A percentile compares a stretch with the other conserved stretches of the same genome.
Evolutionary conservation across 2,113 vertebrate genomes (phyloP).

Genomic region (Enhydra lutris): DNA sequence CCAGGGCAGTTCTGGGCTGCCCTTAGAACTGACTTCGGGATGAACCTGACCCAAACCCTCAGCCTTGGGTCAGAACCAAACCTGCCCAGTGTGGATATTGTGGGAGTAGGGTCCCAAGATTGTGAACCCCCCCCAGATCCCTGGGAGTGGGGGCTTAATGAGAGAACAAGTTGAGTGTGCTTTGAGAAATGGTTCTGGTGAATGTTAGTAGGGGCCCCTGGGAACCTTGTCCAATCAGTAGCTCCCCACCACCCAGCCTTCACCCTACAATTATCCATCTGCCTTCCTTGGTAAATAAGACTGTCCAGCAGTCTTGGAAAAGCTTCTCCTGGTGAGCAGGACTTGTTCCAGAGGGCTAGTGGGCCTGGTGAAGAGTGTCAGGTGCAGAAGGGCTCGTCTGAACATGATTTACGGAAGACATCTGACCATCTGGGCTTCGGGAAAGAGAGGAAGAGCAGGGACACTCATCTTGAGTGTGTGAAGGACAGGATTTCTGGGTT

Average conservation of each 20-base stretch:
- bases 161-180: background rate
- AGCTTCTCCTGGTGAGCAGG: background rate
- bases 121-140: background rate
- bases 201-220: background rate
- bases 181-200: background rate
- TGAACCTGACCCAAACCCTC: background rate
- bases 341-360: background rate
- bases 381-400: background rate
- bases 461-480: rapidly evolving
- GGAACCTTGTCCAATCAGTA: background rate
- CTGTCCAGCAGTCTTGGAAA: background rate
- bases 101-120: background rate
- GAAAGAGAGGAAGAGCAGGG: background rate
- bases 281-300: background rate
- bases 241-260: too few species aligned
- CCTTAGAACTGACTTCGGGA: background rate
- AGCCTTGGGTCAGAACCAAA: background rate
- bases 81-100: background rate
- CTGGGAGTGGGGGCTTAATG: background rate
- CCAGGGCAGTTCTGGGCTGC: background rate
- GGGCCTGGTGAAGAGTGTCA: background rate
- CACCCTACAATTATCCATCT: background rate
- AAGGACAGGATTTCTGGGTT: background rate
- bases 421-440: background rate
- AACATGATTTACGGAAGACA: background rate